A percentile compares a stretch with the other conserved stretches of the same genome.
phyloP scores from a whole-genome alignment of 1,140 invertebrate genomes.

The Neotoxoptera formosana region DNA sequence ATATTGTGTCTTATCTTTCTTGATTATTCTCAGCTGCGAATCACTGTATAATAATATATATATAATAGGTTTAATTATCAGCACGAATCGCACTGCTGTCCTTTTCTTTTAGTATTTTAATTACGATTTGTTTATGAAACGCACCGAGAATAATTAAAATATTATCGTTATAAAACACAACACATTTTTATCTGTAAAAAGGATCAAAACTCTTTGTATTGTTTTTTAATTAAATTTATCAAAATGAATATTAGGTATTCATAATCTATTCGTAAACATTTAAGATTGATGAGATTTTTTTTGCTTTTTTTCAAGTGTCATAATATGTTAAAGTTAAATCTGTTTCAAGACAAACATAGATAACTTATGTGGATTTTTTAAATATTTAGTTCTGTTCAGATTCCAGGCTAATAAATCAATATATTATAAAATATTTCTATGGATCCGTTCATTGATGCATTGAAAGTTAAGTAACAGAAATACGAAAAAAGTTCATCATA shows the following conservation, averaged over 20 bases:
- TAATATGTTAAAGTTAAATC: not conserved
- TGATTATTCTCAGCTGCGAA: not conserved
- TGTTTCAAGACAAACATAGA: not conserved
- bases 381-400: not conserved
- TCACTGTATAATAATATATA: not conserved
- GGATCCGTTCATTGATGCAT: not conserved
- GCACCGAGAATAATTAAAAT: not conserved
- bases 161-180: not conserved
- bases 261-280: not conserved
- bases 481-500: not conserved
- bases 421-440: not conserved
- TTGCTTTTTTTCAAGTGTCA: not conserved
- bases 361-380: not conserved
- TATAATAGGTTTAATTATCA: not conserved
- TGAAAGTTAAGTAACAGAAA: too few relatives aligned
- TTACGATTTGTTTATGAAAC: conserved; percentile 7
- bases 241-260: not conserved
- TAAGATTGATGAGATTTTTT: not conserved
- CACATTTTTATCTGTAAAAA: not conserved
- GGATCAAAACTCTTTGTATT: not conserved
- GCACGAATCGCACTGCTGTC: not conserved
- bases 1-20: not conserved
- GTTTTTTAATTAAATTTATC: conserved; percentile 34
- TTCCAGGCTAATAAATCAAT: not conserved
- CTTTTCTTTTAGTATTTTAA: conserved; percentile 12